Base-by-base conservation (phyloP, 2,888 invertebrate genomes). In the Drosophila kokeensis region DNA sequence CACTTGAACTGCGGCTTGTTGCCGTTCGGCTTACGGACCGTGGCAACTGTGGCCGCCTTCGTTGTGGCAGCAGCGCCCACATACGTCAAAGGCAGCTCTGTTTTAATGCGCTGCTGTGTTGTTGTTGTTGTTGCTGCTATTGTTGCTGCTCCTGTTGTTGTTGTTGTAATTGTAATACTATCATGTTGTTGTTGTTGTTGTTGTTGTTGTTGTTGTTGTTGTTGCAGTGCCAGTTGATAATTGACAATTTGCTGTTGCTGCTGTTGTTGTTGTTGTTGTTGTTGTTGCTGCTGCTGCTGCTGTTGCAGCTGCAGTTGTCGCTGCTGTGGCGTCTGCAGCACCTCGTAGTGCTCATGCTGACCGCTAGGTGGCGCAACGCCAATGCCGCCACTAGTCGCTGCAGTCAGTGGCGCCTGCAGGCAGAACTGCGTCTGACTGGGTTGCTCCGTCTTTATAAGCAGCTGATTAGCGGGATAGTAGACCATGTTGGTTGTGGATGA, bases 1-100 rank as follows among this genome's bases (percentile, higher is more conserved):
- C 96, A 97, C 83, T 94, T 94, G 85, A 94, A 95, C 34, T 93
- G 91, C 91, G 95, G 94, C 94, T 95, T 95, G 63, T 83, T 78
- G 69, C 68, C 76, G 57, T 84, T 73, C 32, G 83, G 72, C 69
- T 92, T 91, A 34, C 89, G 83, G 40, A 67, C n/a, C 49, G 76
- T 30, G 29, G 40, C 58, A 13, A 15, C 7, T n/a, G 58, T 29
- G n/a, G 40, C 32, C 38, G 69, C 32, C 53, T 75, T 62, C 8
- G 76, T 29, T 57, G 83, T 68, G 71, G 81, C 53, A 61, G 84
- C 55, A 59, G 82, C 54, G 2, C 69, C 82, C 79, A 76, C 63
- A 70, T 69, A 55, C 4, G 78, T 59, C 6, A 42, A 2, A 13
- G 83, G 61, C 40, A 76, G 58, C 73, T 91, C 90, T 1, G 82